phyloP scores from a whole-genome alignment of 2,888 invertebrate genomes.

The Mimumesa dahlbomi region DNA sequence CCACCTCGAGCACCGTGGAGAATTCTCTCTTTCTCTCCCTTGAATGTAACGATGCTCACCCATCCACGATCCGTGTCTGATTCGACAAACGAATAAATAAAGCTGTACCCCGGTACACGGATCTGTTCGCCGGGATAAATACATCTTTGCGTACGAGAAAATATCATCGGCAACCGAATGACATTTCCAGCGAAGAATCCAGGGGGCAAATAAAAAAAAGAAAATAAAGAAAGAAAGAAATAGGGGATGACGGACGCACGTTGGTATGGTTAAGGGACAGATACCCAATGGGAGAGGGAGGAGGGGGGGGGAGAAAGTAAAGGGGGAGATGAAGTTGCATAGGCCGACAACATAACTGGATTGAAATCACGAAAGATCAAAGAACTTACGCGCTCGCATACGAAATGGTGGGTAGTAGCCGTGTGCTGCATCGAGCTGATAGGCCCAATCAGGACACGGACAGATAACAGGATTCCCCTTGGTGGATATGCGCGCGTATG shows the following conservation, averaged over 20 bases:
- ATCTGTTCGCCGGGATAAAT: conserved; percentile 23
- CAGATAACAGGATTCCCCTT: conserved; percentile 70
- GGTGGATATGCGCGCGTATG: conserved; percentile 37
- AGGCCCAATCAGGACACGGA: conserved; percentile 68
- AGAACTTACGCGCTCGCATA: conserved; percentile 68
- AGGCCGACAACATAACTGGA: conserved; percentile 70
- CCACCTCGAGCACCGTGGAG: conserved; percentile 59
- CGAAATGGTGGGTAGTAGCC: conserved; percentile 55
- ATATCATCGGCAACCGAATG: conserved; percentile 33
- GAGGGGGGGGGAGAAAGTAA: too few relatives aligned
- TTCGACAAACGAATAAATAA: conserved; percentile 72
- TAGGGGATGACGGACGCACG: not conserved
- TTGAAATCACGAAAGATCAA: conserved; percentile 79
- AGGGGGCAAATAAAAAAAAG: too few relatives aligned
- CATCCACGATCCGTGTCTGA: conserved; percentile 70
- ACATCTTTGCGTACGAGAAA: conserved; percentile 7
- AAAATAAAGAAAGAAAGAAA: not conserved
- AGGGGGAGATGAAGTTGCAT: conserved; percentile 35
- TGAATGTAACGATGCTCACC: conserved; percentile 50
- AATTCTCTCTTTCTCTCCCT: conserved; percentile 63
- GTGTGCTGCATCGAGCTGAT: conserved; percentile 51
- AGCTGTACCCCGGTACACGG: conserved; percentile 56
- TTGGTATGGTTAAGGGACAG: conserved; percentile 15
- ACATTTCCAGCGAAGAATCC: not conserved
- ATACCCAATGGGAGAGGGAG: too few relatives aligned